Evolutionary conservation across 2,888 invertebrate genomes (phyloP).

Genomic region (Drosophila multiciliata): DNA sequence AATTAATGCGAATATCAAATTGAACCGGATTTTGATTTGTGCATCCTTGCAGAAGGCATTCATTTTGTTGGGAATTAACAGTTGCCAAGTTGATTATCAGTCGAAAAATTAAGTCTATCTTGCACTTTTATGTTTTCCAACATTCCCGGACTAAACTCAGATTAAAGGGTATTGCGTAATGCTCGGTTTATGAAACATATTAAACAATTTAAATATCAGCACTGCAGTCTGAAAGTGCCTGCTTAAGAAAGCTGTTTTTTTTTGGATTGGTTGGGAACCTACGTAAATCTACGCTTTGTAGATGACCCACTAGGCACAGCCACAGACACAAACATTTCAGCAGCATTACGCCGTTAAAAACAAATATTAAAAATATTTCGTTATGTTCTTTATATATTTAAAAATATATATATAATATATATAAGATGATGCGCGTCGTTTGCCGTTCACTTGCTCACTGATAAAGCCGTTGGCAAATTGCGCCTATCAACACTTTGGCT

Average conservation of each 20-base stretch:
- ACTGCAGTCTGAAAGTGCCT: neutral
- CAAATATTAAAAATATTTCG: neutral
- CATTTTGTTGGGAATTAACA: neutral
- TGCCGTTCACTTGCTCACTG: constrained; percentile 55
- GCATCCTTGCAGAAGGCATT: neutral
- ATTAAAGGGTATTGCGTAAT: neutral
- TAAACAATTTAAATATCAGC: neutral
- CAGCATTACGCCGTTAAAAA: constrained; percentile 38
- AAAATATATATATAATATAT: constrained; percentile 8
- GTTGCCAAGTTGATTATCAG: neutral
- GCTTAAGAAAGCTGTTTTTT: neutral
- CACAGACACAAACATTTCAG: constrained; percentile 31
- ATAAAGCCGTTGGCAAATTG: constrained; percentile 51
- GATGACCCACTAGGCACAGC: constrained; percentile 28
- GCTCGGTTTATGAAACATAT: neutral
- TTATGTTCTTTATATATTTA: neutral
- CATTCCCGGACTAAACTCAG: neutral
- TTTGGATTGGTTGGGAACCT: constrained; percentile 20
- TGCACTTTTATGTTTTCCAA: neutral
- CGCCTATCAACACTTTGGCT: constrained; percentile 31
- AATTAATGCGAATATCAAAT: neutral
- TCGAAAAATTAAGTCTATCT: neutral
- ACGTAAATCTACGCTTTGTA: constrained; percentile 53
- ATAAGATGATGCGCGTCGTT: constrained; percentile 42
- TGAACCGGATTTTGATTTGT: neutral